A percentile compares a stretch with the other conserved stretches of the same genome.
These are phyloP conservation scores for Eustalomyia histrio DNA, from an alignment of 2,888 invertebrate species.

Conservation along the genomic window DNA sequence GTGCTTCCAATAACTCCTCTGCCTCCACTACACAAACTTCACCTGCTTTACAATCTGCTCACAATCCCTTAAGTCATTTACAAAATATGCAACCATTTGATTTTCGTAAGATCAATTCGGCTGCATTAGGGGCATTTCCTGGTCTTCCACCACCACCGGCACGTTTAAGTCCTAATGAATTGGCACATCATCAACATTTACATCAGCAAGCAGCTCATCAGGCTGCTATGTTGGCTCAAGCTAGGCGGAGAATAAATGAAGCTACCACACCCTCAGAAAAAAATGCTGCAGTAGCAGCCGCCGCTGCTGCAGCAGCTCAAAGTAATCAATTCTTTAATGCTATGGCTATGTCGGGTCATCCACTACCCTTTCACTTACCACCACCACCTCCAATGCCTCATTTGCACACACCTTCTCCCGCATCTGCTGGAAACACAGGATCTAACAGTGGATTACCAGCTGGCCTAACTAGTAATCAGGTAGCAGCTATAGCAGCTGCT, in stretches of 20 bases:
- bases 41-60: slow-evolving; percentile 68
- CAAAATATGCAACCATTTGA: slow-evolving; percentile 98
- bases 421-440: slow-evolving; percentile 58
- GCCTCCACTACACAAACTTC: slow-evolving; percentile 57
- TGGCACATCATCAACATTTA: slow-evolving; percentile 76
- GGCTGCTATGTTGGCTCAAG: slow-evolving; percentile 78
- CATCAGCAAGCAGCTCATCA: slow-evolving; percentile 75
- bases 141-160: slow-evolving; percentile 72
- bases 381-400: slow-evolving; percentile 84
- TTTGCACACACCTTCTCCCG: slow-evolving; percentile 69
- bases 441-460: slow-evolving; percentile 64
- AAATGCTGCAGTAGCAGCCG: slow-evolving; percentile 73
- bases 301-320: slow-evolving; percentile 75
- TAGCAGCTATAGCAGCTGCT: slow-evolving; percentile 81
- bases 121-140: slow-evolving; percentile 80
- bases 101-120: slow-evolving; percentile 86
- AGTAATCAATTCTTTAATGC: slow-evolving; percentile 83
- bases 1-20: slow-evolving; percentile 59
- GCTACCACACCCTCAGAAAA: slow-evolving; percentile 77
- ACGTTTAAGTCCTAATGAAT: slow-evolving; percentile 75
- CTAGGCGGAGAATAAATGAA: slow-evolving; percentile 81
- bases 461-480: slow-evolving; percentile 82
- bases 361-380: slow-evolving; percentile 84
- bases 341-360: slow-evolving; percentile 82
- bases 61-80: slow-evolving; percentile 90